Base-by-base conservation (phyloP, 2,888 invertebrate genomes). In the Metallyticus violacea region DNA sequence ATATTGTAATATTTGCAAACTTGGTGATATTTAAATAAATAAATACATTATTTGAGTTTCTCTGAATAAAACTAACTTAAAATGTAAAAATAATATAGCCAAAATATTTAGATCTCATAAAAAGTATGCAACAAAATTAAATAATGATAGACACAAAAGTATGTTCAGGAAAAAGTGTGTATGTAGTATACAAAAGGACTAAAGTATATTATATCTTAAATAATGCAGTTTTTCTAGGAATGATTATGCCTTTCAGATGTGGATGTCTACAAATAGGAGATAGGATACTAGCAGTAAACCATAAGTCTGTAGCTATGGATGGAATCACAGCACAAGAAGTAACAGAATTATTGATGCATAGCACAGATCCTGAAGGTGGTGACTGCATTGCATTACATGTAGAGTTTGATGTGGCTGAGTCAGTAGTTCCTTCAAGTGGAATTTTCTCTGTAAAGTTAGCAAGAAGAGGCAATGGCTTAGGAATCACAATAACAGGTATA, bases 381-480 rank as follows among this genome's bases (percentile, higher is more conserved):
- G 90, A 90, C 4, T 90, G 96, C 92, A 93, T 98, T 78, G 95
- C 95, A 80, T 91, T 98, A 79, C 96, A 96, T 89, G 94, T 97
- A 1, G 98, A 98, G 91, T 98, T 98, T 91, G 97, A 97, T 92
- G 97, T 98, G 91, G 96, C 97, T 9, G 98, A 98, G 89, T 95
- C 97, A 0, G 97, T 98, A 80, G 97, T 98, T 88, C 97, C 98
- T 1, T 96, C 97, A 6, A 97, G 97, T 89, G 98, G 98, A 0
- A 96, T 97, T 0, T 98, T 98, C 90, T 97, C 96, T 88, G 98
- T 99, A 0, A 97, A 97, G 91, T 93, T 99, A 85, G 96, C 97
- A 5, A 93, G 93, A 89, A 91, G 91, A 88, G 95, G 96, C 89
- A 95, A 91, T 29, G 97, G 97, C 5, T 93, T 99, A 22, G 99